These are phyloP conservation scores for Drosophila dunni DNA, from an alignment of 1,140 invertebrate species.

Conservation along the genomic window DNA sequence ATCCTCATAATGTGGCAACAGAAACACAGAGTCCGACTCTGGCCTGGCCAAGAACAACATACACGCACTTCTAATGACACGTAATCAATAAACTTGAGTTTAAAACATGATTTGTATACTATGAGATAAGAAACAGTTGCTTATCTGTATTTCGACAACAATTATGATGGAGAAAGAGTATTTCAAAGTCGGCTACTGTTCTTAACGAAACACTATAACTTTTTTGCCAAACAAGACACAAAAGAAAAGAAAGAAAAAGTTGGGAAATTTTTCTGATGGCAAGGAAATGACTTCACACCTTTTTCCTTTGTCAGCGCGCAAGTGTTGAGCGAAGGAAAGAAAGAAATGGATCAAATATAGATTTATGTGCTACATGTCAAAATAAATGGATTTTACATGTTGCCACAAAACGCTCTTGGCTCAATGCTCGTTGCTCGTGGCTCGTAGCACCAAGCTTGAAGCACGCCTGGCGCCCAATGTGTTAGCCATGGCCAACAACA, in stretches of 20 bases:
- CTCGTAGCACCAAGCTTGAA: not conserved
- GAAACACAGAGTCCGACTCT: slow-evolving; percentile 6
- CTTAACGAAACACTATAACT: not conserved
- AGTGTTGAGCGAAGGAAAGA: slow-evolving; percentile 29
- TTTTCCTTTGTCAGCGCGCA: slow-evolving; percentile 18
- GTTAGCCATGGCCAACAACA: slow-evolving; percentile 16
- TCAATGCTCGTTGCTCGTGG: slow-evolving; percentile 6
- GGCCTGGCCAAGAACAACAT: slow-evolving; percentile 1
- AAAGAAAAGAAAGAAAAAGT: slow-evolving; percentile 1
- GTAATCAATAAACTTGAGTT: not conserved
- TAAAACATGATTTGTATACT: not conserved
- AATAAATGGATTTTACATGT: slow-evolving; percentile 83
- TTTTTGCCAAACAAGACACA: slow-evolving; percentile 1
- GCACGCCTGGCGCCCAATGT: slow-evolving; percentile 14
- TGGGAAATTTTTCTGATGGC: slow-evolving; percentile 35
- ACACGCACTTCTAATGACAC: not conserved
- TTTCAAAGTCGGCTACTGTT: not conserved
- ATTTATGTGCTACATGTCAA: slow-evolving; percentile 78
- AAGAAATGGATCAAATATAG: slow-evolving; percentile 77
- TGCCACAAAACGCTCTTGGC: slow-evolving; percentile 59
- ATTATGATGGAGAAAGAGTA: not conserved
- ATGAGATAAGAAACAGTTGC: not conserved
- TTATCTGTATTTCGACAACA: too few relatives aligned
- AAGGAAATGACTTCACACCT: slow-evolving; percentile 72
- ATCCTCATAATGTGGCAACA: slow-evolving; percentile 52